Base-by-base conservation (phyloP, 1,140 invertebrate genomes). In the Caerostris extrusa region DNA sequence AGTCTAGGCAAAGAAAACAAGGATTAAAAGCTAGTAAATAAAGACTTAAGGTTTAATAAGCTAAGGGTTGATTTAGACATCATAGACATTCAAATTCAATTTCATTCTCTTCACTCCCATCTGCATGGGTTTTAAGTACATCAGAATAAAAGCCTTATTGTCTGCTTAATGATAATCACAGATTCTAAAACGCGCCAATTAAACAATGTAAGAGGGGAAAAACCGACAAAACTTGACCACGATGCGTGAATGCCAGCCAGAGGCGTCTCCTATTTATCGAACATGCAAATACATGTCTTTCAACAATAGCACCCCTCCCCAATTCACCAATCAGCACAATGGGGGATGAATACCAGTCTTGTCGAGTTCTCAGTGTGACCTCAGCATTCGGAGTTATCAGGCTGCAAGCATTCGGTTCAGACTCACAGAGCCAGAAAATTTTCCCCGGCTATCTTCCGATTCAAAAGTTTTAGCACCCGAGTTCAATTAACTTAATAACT, bases 401-500 rank as follows among this genome's bases (percentile, higher is more conserved):
- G 71, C 57, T 55, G 34, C 77, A 17, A 50, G 53, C 90, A 91
- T 91, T 91, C 71, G 87, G 58, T 56, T 14, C 34, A 71, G 55
- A 53, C 55, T 69, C 87, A 53, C 12, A 55, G 56, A 91, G n/a
- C 64, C 90, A 82, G 90, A 91, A 91, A 91, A 91, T 91, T 90
- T 61, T 58, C 56, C 87, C 53, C 71, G 19, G 34, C 83, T 85
- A 85, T 85, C 83, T 85, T 19, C 57, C 55, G 83, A 60, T 85
- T 60, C 56, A 85, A 85, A 85, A 85, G 83, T 85, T 85, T 85
- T 85, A 57, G 57, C 19, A 57, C 69, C 71, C 71, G n/a, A 82
- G 69, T 91, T 91, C 90, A 91, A 91, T 91, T 91, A 91, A 91
- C 90, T 91, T 91, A 91, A 91, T 91, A 91, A 91, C 90, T 77